Conservation (phyloP, 2,888 invertebrate genomes). For the Tridacna gigas region DNA sequence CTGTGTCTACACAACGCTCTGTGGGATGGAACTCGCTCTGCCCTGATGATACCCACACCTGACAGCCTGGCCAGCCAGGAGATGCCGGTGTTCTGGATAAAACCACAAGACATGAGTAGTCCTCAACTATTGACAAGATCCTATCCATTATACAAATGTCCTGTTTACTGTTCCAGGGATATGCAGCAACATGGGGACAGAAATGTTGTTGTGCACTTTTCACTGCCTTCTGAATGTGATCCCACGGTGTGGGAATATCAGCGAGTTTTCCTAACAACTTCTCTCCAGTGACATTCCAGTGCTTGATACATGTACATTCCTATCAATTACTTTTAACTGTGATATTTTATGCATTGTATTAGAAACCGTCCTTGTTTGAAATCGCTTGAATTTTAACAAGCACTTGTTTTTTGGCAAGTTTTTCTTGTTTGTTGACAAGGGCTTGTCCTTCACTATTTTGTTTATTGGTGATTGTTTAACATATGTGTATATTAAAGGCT, state of each 20-base stretch:
- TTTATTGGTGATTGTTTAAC: no score
- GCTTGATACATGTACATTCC: not conserved
- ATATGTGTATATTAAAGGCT: no score
- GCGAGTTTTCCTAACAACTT: conserved; percentile 68
- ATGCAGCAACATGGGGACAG: conserved; percentile 66
- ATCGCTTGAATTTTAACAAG: no score
- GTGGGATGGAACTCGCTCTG: conserved; percentile 76
- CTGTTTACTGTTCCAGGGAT: conserved; percentile 71
- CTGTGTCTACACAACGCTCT: conserved; percentile 79
- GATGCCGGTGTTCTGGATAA: conserved; percentile 79
- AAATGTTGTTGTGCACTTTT: conserved; percentile 71
- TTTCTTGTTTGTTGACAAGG: no score
- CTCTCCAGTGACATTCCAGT: not conserved
- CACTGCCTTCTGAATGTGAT: conserved; percentile 69
- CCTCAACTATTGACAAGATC: conserved; percentile 35
- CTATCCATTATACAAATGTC: conserved; percentile 72
- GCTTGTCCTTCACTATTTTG: no score
- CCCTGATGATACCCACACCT: conserved; percentile 69
- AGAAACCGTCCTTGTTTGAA: no score
- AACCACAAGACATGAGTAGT: conserved; percentile 68
- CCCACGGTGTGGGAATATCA: conserved; percentile 73
- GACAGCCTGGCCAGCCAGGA: conserved; percentile 63
- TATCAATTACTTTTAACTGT: not conserved
- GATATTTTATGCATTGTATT: not conserved
- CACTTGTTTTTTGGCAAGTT: no score